Evolutionary conservation across 2,113 vertebrate genomes (phyloP).

Genomic region (Nyctibius bracteatus): DNA sequence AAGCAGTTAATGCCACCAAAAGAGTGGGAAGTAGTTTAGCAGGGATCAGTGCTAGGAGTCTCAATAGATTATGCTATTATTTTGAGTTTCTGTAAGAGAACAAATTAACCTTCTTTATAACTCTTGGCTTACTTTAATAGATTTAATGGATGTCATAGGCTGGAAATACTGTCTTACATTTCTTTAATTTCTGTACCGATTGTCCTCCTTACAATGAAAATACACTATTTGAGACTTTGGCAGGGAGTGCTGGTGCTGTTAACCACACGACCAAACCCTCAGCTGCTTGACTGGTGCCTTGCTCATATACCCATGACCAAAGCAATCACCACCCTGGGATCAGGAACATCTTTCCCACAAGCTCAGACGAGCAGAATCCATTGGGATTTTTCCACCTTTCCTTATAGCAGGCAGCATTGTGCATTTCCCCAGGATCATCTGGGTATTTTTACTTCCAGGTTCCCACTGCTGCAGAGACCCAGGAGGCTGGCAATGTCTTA

Average conservation of each 20-base stretch:
- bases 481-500: not conserved
- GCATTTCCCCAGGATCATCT: not conserved
- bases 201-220: not conserved
- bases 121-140: conserved; percentile 5
- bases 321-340: not conserved
- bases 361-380: not conserved
- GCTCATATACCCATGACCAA: not conserved
- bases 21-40: not conserved
- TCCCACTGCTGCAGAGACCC: not conserved
- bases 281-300: not conserved
- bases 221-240: not conserved
- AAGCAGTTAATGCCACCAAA: not conserved
- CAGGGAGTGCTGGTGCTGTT: fast-evolving
- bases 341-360: not conserved
- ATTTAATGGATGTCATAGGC: not conserved
- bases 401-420: not conserved
- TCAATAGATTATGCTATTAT: not conserved
- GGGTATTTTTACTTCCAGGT: not conserved
- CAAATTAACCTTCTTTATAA: conserved; percentile 22
- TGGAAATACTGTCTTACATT: not conserved
- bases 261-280: not conserved
- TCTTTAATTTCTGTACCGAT: not conserved
- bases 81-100: not conserved
- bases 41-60: not conserved
- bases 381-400: not conserved